These are phyloP conservation scores for Catocala sponsa DNA, from an alignment of 2,888 invertebrate species.

Conservation along the genomic window DNA sequence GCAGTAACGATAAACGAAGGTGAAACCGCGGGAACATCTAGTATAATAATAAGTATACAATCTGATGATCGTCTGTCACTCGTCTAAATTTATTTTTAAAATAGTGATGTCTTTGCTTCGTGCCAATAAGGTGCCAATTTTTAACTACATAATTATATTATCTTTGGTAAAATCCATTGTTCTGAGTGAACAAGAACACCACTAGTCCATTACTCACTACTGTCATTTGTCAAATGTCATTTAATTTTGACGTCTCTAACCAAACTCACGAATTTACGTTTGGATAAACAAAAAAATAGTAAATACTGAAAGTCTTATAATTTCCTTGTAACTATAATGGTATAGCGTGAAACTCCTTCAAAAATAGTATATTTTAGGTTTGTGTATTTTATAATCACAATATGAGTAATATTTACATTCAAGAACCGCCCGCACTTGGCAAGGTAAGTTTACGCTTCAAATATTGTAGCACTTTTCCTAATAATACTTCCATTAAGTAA, in stretches of 20 bases:
- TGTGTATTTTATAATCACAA: slow-evolving; percentile 30
- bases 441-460: slow-evolving; percentile 92
- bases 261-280: too few relatives aligned
- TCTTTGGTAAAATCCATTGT: too few relatives aligned
- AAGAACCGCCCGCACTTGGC: slow-evolving; percentile 98
- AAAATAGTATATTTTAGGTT: slow-evolving; percentile 15
- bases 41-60: too few relatives aligned
- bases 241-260: slow-evolving; percentile 22
- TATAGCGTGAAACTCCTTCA: slow-evolving; percentile 2
- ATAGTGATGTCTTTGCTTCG: too few relatives aligned
- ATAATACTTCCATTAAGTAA: background rate
- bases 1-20: too few relatives aligned
- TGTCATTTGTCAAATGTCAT: slow-evolving; percentile 18
- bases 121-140: too few relatives aligned
- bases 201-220: too few relatives aligned
- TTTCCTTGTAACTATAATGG: slow-evolving; percentile 21
- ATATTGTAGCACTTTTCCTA: background rate
- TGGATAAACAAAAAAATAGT: background rate
- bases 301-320: background rate
- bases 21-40: too few relatives aligned
- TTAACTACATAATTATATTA: too few relatives aligned
- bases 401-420: slow-evolving; percentile 99
- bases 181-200: too few relatives aligned
- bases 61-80: too few relatives aligned
- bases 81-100: too few relatives aligned